These are phyloP conservation scores for Heterochromis multidens DNA, from an alignment of 2,113 vertebrate species.

Conservation along the genomic window DNA sequence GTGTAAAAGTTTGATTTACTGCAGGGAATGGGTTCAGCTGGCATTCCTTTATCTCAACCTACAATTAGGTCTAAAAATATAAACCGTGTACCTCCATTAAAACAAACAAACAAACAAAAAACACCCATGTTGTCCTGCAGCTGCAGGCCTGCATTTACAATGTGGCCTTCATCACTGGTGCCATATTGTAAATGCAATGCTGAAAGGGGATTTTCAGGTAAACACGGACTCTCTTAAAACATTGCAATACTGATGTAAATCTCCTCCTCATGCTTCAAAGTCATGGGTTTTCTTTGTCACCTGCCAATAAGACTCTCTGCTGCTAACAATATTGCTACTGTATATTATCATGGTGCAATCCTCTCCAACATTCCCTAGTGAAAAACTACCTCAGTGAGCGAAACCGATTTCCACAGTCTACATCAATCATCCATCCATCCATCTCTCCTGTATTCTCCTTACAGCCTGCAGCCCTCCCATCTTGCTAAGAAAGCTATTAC, in stretches of 20 bases:
- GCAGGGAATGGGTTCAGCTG: too few species aligned
- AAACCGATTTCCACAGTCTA: slow-evolving; percentile 38
- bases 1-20: background rate
- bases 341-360: slow-evolving; percentile 8
- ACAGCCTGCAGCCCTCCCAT: slow-evolving; percentile 46
- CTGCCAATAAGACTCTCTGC: slow-evolving; percentile 32
- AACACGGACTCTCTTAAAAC: background rate
- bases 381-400: slow-evolving; percentile 20
- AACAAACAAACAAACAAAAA: background rate
- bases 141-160: background rate
- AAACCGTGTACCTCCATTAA: background rate
- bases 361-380: slow-evolving; percentile 17
- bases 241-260: slow-evolving; percentile 11
- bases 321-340: slow-evolving; percentile 1
- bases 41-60: background rate
- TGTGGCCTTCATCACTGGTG: background rate
- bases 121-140: background rate
- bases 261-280: background rate
- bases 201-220: background rate
- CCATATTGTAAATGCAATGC: background rate
- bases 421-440: slow-evolving; percentile 51
- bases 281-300: slow-evolving; percentile 11
- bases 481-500: slow-evolving; percentile 58
- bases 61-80: background rate
- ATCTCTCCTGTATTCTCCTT: slow-evolving; percentile 5